phyloP scores from a whole-genome alignment of 2,888 invertebrate species.

The Gymnosoma rotundatum region DNA sequence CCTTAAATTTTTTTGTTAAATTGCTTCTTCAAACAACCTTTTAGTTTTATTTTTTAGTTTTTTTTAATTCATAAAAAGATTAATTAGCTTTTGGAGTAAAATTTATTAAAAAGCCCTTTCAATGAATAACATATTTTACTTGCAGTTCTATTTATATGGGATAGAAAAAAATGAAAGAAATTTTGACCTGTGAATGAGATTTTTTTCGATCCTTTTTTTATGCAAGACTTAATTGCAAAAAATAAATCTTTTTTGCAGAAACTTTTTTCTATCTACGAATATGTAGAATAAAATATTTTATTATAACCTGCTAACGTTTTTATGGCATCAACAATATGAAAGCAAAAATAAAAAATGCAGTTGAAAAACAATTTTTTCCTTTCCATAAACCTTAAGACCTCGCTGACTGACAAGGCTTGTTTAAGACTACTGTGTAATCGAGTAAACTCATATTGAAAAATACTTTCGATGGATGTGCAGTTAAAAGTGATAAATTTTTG shows the following conservation, averaged over 20 bases:
- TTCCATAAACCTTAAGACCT: constrained; percentile 33
- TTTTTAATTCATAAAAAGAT: background rate
- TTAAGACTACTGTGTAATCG: background rate
- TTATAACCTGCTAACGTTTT: constrained; percentile 44
- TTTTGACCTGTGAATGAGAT: constrained; percentile 1
- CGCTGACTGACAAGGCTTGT: constrained; percentile 9
- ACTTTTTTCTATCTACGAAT: background rate
- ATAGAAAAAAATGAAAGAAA: constrained; percentile 28
- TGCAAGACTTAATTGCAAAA: constrained; percentile 25
- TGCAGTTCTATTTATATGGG: no score
- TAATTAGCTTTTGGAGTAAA: background rate
- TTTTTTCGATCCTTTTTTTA: background rate
- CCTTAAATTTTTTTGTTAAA: background rate
- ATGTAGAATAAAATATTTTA: background rate
- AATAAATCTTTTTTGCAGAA: constrained; percentile 5
- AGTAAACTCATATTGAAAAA: no score
- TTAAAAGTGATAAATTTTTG: no score
- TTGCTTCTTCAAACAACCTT: background rate
- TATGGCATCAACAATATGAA: constrained; percentile 18
- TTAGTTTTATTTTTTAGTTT: background rate
- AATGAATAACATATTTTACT: constrained; percentile 5
- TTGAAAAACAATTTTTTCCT: background rate
- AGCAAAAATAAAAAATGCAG: background rate
- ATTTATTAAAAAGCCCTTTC: background rate
- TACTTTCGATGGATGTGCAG: no score